Conservation (phyloP, 2,888 invertebrate species). For the Pammene aurita region DNA sequence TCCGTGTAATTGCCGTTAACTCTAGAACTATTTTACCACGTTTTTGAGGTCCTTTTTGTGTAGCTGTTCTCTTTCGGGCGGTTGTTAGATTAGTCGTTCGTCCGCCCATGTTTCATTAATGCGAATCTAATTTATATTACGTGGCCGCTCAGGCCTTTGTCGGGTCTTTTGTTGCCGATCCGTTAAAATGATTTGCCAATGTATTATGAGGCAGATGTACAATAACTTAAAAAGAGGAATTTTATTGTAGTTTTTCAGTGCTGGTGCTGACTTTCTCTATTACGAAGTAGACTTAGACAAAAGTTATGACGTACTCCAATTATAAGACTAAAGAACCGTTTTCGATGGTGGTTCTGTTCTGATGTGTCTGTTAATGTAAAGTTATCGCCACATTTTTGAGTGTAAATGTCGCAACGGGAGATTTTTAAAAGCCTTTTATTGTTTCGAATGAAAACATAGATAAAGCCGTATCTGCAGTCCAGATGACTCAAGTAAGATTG, state of each 20-base stretch:
- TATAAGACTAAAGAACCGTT: background rate
- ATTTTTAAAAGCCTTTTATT: conserved; percentile 49
- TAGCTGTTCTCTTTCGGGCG: conserved; percentile 57
- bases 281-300: background rate
- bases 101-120: conserved; percentile 77
- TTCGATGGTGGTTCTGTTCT: background rate
- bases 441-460: conserved; percentile 58
- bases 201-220: conserved; percentile 58
- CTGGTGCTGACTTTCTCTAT: background rate
- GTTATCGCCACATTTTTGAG: background rate
- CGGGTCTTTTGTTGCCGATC: conserved; percentile 65
- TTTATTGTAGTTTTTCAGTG: conserved; percentile 17
- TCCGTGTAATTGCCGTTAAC: conserved; percentile 77
- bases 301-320: too few species aligned
- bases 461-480: conserved; percentile 50
- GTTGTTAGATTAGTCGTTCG: conserved; percentile 67
- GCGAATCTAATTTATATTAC: conserved; percentile 74
- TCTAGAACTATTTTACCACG: conserved; percentile 72
- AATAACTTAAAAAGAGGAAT: conserved; percentile 50
- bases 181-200: conserved; percentile 59
- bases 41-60: conserved; percentile 68
- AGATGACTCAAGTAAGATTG: conserved; percentile 50
- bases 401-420: background rate
- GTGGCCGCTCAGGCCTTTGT: conserved; percentile 63
- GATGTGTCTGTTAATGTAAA: background rate